Evolutionary conservation across 1,140 invertebrate species (phyloP).

Genomic region (Lordiphosa collinella): DNA sequence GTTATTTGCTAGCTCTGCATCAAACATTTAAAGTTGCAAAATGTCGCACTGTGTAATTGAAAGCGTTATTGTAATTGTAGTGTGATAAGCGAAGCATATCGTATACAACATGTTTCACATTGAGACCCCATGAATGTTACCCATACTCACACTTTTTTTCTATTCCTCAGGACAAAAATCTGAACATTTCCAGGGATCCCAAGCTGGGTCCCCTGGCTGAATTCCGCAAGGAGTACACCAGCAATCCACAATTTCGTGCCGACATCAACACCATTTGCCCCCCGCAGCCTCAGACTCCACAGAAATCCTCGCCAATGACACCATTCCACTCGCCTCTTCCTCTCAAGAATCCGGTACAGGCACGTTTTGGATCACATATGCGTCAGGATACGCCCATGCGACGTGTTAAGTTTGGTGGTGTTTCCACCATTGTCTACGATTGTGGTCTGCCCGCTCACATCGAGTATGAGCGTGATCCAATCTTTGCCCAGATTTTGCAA

Average conservation of each 20-base stretch:
- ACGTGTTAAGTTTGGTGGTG: constrained; percentile 70
- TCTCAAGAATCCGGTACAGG: constrained; percentile 52
- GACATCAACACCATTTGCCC: constrained; percentile 67
- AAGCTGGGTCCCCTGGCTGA: constrained; percentile 81
- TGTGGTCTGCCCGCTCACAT: constrained; percentile 64
- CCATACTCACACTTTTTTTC: too few relatives aligned
- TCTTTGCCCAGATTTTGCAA: constrained; percentile 72
- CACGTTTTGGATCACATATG: constrained; percentile 61
- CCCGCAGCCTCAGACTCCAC: constrained; percentile 30
- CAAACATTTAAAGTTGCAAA: too few relatives aligned
- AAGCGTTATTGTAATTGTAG: too few relatives aligned
- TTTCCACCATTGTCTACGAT: constrained; percentile 59
- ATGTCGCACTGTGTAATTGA: too few relatives aligned
- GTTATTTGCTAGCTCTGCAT: too few relatives aligned
- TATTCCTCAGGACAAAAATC: constrained; percentile 78
- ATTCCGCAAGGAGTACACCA: constrained; percentile 81
- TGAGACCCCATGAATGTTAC: too few relatives aligned
- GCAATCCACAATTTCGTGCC: constrained; percentile 81
- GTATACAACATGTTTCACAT: too few relatives aligned
- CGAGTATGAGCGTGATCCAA: constrained; percentile 69
- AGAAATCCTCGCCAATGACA: constrained; percentile 35
- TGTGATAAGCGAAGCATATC: too few relatives aligned
- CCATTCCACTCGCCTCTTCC: constrained; percentile 71
- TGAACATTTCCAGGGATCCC: constrained; percentile 81
- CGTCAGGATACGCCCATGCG: constrained; percentile 74